These are phyloP conservation scores for Anguilla obscura DNA, from an alignment of 2,797 vertebrate species.

Conservation along the genomic window DNA sequence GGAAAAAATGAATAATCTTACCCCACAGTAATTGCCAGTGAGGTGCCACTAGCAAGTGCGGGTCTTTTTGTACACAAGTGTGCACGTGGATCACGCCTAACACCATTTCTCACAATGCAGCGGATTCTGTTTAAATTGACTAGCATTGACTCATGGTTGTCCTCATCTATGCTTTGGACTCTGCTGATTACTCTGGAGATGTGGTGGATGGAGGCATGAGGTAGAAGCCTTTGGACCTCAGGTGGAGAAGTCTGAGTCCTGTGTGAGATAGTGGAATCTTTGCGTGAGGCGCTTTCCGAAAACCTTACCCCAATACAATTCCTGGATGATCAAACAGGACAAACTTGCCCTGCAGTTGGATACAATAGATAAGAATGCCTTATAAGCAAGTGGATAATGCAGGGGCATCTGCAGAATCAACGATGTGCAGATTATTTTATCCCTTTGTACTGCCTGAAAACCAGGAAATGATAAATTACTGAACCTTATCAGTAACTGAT, in stretches of 20 bases:
- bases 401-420: neutral
- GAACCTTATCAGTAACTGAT: neutral
- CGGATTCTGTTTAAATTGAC: neutral
- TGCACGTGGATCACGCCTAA: neutral
- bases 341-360: neutral
- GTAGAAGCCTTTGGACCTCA: neutral
- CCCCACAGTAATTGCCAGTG: slow-evolving; percentile 21
- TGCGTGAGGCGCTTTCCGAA: neutral
- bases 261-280: neutral
- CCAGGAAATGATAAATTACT: neutral
- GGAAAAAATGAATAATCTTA: slow-evolving; percentile 57
- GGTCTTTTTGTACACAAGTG: neutral
- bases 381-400: neutral
- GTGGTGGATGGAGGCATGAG: neutral
- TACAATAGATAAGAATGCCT: neutral
- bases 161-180: neutral
- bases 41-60: slow-evolving; percentile 2
- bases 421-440: neutral
- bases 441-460: neutral
- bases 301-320: neutral
- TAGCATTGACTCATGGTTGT: neutral
- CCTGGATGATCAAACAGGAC: neutral
- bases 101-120: slow-evolving; percentile 3
- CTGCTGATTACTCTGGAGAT: neutral
- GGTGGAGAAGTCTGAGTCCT: neutral